Evolutionary conservation across 2,113 vertebrate genomes (phyloP).

Genomic region (Epinephelus cyanopodus): DNA sequence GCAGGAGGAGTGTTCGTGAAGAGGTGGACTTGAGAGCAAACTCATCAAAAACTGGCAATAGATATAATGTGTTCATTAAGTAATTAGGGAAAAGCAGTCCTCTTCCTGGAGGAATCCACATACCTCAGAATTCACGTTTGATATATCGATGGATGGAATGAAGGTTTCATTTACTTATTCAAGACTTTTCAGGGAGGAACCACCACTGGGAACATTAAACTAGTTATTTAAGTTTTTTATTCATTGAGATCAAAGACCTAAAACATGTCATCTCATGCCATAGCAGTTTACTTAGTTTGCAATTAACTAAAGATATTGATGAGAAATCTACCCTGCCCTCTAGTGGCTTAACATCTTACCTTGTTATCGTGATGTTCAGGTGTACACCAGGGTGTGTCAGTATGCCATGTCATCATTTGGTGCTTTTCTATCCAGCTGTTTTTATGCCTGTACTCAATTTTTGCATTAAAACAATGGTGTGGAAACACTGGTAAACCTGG

Average conservation of each 20-base stretch:
- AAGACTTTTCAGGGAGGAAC: too few relatives aligned
- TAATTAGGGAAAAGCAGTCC: constrained; percentile 10
- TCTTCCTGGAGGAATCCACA: not conserved
- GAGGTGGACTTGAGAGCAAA: constrained; percentile 18
- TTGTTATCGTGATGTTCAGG: not conserved
- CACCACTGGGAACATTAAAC: too few relatives aligned
- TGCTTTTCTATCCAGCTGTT: too few relatives aligned
- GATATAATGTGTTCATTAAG: constrained; percentile 23
- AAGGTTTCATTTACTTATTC: too few relatives aligned
- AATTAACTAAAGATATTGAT: too few relatives aligned
- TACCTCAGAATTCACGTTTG: not conserved
- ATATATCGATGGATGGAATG: not conserved
- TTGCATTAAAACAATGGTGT: too few relatives aligned
- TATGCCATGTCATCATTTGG: too few relatives aligned
- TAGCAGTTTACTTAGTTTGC: too few relatives aligned
- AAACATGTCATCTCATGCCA: too few relatives aligned
- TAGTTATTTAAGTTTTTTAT: not conserved
- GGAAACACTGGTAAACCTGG: too few relatives aligned
- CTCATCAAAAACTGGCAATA: constrained; percentile 2
- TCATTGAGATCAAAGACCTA: not conserved
- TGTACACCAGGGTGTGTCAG: too few relatives aligned
- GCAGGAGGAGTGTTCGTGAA: constrained; percentile 26
- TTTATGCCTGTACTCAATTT: not conserved
- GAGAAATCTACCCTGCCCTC: not conserved
- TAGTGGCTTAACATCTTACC: not conserved